Conservation (phyloP, 2,113 vertebrate genomes). For the Apteryx mantelli region DNA sequence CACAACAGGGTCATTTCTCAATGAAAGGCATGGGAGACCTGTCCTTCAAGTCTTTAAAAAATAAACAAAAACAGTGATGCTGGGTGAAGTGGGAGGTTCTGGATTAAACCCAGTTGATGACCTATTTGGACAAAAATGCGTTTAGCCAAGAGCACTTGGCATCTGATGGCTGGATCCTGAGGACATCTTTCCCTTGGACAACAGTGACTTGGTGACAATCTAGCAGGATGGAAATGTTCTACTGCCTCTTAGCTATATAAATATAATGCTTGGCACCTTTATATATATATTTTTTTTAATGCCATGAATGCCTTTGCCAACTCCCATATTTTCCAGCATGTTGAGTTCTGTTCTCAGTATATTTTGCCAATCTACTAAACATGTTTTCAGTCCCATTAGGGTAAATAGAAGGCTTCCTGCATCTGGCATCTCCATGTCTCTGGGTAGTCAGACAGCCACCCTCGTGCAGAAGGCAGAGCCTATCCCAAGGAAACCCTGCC, state of each 20-base stretch:
- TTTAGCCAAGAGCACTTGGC: not conserved
- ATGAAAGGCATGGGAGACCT: not conserved
- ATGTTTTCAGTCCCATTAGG: conserved; percentile 36
- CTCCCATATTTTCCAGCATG: conserved; percentile 23
- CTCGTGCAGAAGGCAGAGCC: not conserved
- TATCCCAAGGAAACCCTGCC: not conserved
- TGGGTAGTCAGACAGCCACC: not conserved
- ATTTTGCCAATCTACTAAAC: conserved; percentile 38
- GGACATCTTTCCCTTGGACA: not conserved
- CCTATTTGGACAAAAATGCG: not conserved
- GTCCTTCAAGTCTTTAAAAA: not conserved
- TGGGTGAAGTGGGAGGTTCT: not conserved
- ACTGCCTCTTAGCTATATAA: conserved; percentile 20
- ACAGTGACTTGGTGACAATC: not conserved
- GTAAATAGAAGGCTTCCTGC: conserved; percentile 38
- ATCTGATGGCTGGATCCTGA: not conserved
- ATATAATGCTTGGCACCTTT: conserved; percentile 30
- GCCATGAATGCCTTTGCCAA: conserved; percentile 28
- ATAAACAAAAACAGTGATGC: not conserved
- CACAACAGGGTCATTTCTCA: no score
- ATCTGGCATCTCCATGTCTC: not conserved
- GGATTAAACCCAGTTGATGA: not conserved
- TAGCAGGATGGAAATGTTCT: not conserved
- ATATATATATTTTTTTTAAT: not conserved
- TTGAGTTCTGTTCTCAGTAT: not conserved